Evolutionary conservation across 2,888 invertebrate species (phyloP), one percentile per base, ranked within the genome.

Genomic region (Vesta saturnalis): DNA sequence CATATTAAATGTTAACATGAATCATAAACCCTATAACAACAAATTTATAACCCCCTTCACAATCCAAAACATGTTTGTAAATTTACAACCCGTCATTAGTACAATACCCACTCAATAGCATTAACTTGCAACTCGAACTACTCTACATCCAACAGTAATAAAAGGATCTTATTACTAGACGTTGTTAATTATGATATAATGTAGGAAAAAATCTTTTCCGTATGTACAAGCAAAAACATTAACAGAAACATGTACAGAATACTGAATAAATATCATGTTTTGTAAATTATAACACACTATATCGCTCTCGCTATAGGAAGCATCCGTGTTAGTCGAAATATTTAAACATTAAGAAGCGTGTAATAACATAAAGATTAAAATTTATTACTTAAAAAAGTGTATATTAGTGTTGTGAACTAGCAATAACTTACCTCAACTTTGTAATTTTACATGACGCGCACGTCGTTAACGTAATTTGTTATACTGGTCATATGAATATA

Each of bases 1-100:
- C 60, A 59, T 65, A n/a, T n/a, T n/a, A 65, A 65, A 65, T 65
- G 65, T 54, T 65, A 65, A 65, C 65, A 65, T 54, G 55, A 60
- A 59, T 65, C 65, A 65, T 65, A 65, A 65, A 66, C 60, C 47
- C 60, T 57, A 35, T 60, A 46, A 60, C 39, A 66, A 60, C 60
- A 66, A 55, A 66, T 66, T 60, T 64, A 64, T 64, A 52, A 52
- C 66, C 65, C 65, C 66, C 60, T 19, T 15, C 55, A 22, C 56
- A 56, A 56, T 56, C 55, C 46, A 66, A 46, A 60, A 66, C 60
- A 46, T 23, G 65, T 66, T 64, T 49, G 56, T 43, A 61, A 60
- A 66, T 66, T 66, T 66, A 66, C 57, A 30, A 19, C 66, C 61
- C 55, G 49, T 66, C 56, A 66, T 61, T 61, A 66, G 55, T 39